These are phyloP conservation scores for Molossus alvarezi DNA, from an alignment of 2,797 vertebrate genomes.

Conservation along the genomic window DNA sequence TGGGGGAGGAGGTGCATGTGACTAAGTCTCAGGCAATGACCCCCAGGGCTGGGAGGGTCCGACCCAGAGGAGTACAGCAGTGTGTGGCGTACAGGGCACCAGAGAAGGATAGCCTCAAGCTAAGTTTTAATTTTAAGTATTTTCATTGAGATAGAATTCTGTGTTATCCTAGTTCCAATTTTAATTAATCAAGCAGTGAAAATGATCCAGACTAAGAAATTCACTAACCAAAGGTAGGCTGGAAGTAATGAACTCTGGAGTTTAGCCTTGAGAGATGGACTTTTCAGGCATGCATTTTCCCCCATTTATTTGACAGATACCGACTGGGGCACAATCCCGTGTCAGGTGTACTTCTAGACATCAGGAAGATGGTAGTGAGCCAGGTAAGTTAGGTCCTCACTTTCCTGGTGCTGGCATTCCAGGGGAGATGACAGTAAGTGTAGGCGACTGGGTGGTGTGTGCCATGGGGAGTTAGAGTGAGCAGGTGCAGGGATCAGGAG, in stretches of 20 bases:
- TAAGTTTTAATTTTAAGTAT: not conserved
- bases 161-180: not conserved
- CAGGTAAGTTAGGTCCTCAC: fast-evolving
- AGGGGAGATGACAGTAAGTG: fast-evolving
- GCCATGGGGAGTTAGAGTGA: too few species aligned
- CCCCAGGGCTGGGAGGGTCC: not conserved
- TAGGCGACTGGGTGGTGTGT: fast-evolving
- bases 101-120: fast-evolving
- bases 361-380: fast-evolving
- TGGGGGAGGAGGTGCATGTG: fast-evolving
- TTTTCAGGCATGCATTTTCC: fast-evolving
- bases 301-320: not conserved
- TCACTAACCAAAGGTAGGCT: too few species aligned
- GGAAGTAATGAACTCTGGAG: fast-evolving
- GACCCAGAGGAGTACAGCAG: fast-evolving
- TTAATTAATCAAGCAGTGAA: not conserved
- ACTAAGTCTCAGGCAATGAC: fast-evolving
- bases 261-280: too few species aligned
- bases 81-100: fast-evolving
- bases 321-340: fast-evolving
- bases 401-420: fast-evolving
- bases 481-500: fast-evolving
- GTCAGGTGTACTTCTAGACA: not conserved
- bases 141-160: not conserved
- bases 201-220: not conserved